Evolutionary conservation across 2,113 vertebrate genomes (phyloP), one percentile per base, ranked within the genome.

Genomic region (Oreocharis arfaki): DNA sequence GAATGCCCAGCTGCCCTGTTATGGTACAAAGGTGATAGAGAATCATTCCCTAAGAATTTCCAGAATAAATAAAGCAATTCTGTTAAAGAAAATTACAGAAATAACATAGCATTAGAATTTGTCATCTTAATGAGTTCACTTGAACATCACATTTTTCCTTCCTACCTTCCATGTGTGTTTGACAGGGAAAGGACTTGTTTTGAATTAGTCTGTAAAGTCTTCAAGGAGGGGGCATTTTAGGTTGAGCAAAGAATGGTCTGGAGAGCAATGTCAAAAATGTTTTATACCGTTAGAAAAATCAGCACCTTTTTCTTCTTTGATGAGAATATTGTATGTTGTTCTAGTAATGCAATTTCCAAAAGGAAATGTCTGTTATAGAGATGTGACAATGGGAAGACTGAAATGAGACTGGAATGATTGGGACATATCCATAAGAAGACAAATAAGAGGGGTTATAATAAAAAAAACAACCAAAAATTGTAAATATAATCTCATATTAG

Each of bases 1-100:
- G 92, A 96, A 94, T 90, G 69, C 93, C 96, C 93, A 95, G 87
- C 93, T 96, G 95, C 93, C 78, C 78, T 96, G 27, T 94, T 96
- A 93, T 9, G 12, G 70, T 82, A 95, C 94, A 94, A 94, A 97
- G 86, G 90, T 92, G 93, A 90, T 73, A 60, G 89, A 92, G 80
- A 97, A 94, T 95, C 89, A 92, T 96, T 88, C 83, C 60, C 35
- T 68, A 96, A 93, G 92, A 65, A 94, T 95, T 92, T 96, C 86
- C 86, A 96, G 90, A 61, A 35, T 95, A 96, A 97, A 96, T 92
- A 96, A 94, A 94, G 61, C 53, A 90, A 89, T 94, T 89, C 74
- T 87, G 73, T 76, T 95, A n/a, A 78, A 84, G 77, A 94, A 96
- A 95, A 90, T 89, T 89, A 41, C 86, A 94, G 90, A 95, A 92